phyloP scores from a whole-genome alignment of 2,113 vertebrate genomes.

The Amia ocellicauda region DNA sequence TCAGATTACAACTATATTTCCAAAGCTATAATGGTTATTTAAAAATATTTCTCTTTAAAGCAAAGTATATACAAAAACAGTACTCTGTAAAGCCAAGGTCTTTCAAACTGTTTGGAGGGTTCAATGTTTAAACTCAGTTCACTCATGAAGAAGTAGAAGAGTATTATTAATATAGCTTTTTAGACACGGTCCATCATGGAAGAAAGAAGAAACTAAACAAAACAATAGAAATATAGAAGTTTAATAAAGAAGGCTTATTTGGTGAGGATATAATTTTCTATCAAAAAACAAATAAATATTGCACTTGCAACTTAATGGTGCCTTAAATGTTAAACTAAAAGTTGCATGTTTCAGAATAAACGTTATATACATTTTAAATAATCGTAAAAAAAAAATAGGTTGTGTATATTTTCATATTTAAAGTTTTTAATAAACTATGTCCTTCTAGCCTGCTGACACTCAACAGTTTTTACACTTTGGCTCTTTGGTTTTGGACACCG shows the following conservation, averaged over 20 bases:
- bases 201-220: no score
- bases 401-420: slow-evolving; percentile 27
- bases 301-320: slow-evolving; percentile 56
- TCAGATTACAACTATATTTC: no score
- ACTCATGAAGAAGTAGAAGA: no score
- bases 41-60: no score
- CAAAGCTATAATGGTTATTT: no score
- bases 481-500: no score
- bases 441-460: slow-evolving; percentile 5
- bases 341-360: slow-evolving; percentile 29
- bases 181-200: no score
- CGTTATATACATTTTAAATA: slow-evolving; percentile 31
- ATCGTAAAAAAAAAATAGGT: slow-evolving; percentile 3
- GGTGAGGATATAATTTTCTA: slow-evolving; percentile 14
- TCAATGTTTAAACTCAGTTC: background rate
- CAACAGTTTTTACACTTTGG: slow-evolving; percentile 50
- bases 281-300: slow-evolving; percentile 49
- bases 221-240: background rate
- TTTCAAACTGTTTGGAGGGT: no score
- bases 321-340: slow-evolving; percentile 28
- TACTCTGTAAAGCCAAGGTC: no score
- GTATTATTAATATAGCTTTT: no score
- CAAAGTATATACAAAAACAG: no score
- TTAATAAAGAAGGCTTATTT: background rate
- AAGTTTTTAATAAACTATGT: slow-evolving; percentile 30